Evolutionary conservation across 2,888 invertebrate species (phyloP), one percentile per base, ranked within the genome.

Genomic region (Capitulum mitella): DNA sequence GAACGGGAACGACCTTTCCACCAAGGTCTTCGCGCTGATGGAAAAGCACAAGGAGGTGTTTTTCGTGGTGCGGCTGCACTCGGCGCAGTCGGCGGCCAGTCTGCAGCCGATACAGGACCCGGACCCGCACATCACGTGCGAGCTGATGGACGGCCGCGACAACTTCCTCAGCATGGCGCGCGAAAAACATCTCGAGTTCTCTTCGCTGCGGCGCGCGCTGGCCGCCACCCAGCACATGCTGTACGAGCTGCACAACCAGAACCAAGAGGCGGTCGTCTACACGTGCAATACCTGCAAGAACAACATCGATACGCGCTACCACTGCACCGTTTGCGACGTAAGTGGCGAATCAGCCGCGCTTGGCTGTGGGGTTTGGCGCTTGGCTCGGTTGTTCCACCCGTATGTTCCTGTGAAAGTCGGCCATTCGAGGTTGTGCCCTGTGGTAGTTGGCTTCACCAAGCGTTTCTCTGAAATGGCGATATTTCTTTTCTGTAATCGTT

Each of bases 31-130:
- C 88, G 93, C 94, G 78, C 98, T 97, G 19, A 98, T 99, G 97
- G 99, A 99, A 87, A 99, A 99, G 86, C 98, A 99, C 87, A 98
- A 98, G 87, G 99, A 99, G 88, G 98, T 99, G 80, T 99, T 99
- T 89, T 99, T 99, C 88, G 99, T 99, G 75, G 99, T 99, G 83
- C 91, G 98, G 84, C 89, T 99, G 85, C 97, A 98, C 88, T 94
- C 96, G 85, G 94, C 94, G 81, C 97, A 97, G 87, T 93, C 94
- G 82, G 97, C 96, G 83, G 94, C 94, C 82, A 94, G 93, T 85
- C 85, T 89, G 34, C 88, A 94, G 90, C 92, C 94, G 37, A 97
- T 99, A 85, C 93, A 93, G 89, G 99, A 99, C 88, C 97, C 97
- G 12, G 99, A 99, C 88, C 94, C 96, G 75, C 89, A 94, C 84